Evolutionary conservation across 1,140 invertebrate species (phyloP), one percentile per base, ranked within the genome.

Genomic region (Luehdorfia chinensis): DNA sequence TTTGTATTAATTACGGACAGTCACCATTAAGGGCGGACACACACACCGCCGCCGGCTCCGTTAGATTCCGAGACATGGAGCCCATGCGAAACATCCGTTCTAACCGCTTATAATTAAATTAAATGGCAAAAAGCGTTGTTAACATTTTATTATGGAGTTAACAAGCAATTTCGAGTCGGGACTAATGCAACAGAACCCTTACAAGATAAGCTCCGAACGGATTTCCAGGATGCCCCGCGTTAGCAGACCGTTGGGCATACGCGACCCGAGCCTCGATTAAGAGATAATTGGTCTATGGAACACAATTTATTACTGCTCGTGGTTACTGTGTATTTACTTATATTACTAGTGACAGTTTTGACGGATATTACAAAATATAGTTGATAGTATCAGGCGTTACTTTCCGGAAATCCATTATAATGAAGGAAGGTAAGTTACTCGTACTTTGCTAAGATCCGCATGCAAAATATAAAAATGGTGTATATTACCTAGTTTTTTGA

Each of bases 1-100:
- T 59, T 59, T 59, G 36, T 54, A 2, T 50, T 47, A 50, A 55
- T 59, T 59, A 16, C 37, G 45, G 31, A n/a, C n/a, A n/a, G n/a
- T n/a, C 16, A 23, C 47, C 33, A 12, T 33, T 45, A 47, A 43
- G 32, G 37, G 15, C n/a, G 36, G 23, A 21, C 49, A 21, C 47
- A 36, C 36, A 44, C 37, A n/a, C 36, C 48, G 37, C n/a, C n/a
- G n/a, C 41, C 43, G 13, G 12, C 18, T 41, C 43, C 46, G 55
- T 45, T 49, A 49, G 23, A 50, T 57, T 15, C 46, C 33, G 37
- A 27, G 45, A 27, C 44, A 16, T 31, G 28, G 30, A 31, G 30
- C 21, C 33, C 18, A 9, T 30, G 1, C 2, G 13, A 8, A 21
- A 36, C 50, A 44, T 39, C 32, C 44, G n/a, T n/a, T n/a, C n/a